These are phyloP conservation scores for Cephonodes hylas DNA, from an alignment of 2,888 invertebrate genomes.

Conservation along the genomic window DNA sequence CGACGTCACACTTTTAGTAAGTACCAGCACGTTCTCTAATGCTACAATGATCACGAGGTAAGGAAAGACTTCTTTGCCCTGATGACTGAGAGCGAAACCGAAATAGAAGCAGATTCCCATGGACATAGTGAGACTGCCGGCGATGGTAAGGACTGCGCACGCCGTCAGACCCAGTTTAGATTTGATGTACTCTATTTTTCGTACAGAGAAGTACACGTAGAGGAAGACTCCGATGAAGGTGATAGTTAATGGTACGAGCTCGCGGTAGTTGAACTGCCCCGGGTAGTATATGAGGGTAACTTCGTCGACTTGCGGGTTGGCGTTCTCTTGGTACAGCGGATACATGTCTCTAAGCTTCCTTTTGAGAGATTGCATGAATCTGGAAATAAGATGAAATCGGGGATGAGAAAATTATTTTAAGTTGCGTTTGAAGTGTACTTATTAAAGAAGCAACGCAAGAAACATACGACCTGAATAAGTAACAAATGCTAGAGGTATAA, in stretches of 20 bases:
- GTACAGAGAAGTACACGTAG: conserved; percentile 96
- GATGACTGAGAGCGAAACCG: conserved; percentile 89
- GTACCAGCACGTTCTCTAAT: conserved; percentile 93
- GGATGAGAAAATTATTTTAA: no score
- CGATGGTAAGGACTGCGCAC: conserved; percentile 92
- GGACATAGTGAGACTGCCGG: conserved; percentile 95
- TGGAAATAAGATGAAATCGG: conserved; percentile 70
- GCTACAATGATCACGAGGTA: conserved; percentile 97
- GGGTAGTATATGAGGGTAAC: conserved; percentile 90
- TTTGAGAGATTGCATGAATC: conserved; percentile 88
- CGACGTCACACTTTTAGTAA: conserved; percentile 96
- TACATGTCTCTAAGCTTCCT: conserved; percentile 86
- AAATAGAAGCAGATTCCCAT: conserved; percentile 93
- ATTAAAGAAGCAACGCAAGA: no score
- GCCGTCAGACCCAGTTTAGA: conserved; percentile 93
- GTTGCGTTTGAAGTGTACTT: no score
- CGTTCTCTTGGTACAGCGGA: conserved; percentile 84
- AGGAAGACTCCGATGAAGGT: conserved; percentile 93
- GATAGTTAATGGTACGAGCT: conserved; percentile 90
- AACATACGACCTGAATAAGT: no score
- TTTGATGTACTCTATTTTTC: conserved; percentile 96
- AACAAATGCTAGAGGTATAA: no score
- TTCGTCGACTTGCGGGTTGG: conserved; percentile 66
- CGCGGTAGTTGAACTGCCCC: conserved; percentile 91
- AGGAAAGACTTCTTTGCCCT: conserved; percentile 95